phyloP scores from a whole-genome alignment of 2,888 invertebrate species.

The Lasioglossum leucozonium region DNA sequence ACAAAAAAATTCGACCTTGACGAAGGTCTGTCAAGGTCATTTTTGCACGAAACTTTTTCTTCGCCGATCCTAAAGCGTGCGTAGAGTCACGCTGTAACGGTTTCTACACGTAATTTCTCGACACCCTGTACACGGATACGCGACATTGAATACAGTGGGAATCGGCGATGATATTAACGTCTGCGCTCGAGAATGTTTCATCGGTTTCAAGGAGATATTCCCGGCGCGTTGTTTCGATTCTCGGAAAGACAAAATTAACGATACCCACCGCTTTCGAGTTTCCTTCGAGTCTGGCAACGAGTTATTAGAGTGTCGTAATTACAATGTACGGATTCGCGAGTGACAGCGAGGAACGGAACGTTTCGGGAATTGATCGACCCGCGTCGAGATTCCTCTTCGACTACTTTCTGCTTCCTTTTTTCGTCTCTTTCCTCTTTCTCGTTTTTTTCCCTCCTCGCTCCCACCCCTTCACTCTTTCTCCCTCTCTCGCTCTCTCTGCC shows the following conservation, averaged over 20 bases:
- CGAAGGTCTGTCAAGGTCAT: too few relatives aligned
- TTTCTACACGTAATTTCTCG: too few relatives aligned
- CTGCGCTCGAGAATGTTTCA: conserved; percentile 53
- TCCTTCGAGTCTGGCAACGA: conserved; percentile 51
- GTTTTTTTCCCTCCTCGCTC: neutral
- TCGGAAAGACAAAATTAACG: conserved; percentile 69
- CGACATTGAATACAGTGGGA: conserved; percentile 12
- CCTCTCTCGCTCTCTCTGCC: neutral
- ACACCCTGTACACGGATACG: neutral
- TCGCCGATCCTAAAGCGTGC: too few relatives aligned
- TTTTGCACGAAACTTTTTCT: too few relatives aligned
- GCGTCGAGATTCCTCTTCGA: conserved; percentile 29
- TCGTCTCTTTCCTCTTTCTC: neutral
- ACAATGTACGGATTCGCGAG: conserved; percentile 66
- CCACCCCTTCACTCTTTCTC: neutral
- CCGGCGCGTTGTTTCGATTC: conserved; percentile 63
- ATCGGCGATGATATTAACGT: conserved; percentile 35
- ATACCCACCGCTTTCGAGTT: conserved; percentile 64
- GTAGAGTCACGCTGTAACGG: too few relatives aligned
- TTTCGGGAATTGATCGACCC: conserved; percentile 60
- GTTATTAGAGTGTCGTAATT: conserved; percentile 71
- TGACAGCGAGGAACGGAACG: conserved; percentile 65
- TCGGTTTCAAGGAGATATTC: conserved; percentile 63
- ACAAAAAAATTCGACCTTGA: too few relatives aligned
- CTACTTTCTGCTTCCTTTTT: conserved; percentile 1